A percentile compares a stretch with the other conserved stretches of the same genome.
Evolutionary conservation across 2,888 invertebrate genomes (phyloP).

Genomic region (Beris chalybata): DNA sequence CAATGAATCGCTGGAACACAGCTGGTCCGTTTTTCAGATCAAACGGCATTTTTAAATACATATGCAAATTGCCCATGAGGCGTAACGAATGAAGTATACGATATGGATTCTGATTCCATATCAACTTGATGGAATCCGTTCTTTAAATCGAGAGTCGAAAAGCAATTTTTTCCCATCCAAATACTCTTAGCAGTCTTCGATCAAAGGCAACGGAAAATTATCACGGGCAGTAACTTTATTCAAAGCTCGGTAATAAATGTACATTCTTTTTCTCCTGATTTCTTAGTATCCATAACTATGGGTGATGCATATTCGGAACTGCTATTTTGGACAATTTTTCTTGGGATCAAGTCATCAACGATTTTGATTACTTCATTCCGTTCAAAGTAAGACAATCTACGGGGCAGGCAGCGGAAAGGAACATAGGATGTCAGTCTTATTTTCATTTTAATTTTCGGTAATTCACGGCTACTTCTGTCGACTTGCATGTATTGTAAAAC

Average conservation of each 20-base stretch:
- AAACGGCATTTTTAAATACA: conserved; percentile 40
- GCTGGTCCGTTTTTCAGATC: conserved; percentile 39
- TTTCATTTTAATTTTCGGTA: conserved; percentile 7
- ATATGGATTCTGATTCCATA: conserved; percentile 36
- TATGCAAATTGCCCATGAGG: conserved; percentile 39
- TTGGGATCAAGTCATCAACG: neutral
- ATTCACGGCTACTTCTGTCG: neutral
- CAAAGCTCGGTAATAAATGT: conserved; percentile 30
- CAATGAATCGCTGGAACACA: conserved; percentile 40
- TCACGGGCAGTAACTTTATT: conserved; percentile 30
- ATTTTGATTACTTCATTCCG: conserved; percentile 8
- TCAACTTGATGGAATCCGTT: conserved; percentile 39
- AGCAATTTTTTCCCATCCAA: conserved; percentile 38
- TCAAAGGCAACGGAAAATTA: conserved; percentile 26
- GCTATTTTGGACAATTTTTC: conserved; percentile 11
- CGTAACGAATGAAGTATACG: conserved; percentile 41
- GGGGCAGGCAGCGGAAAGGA: conserved; percentile 11
- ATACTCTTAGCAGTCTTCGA: conserved; percentile 29
- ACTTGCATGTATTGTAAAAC: neutral
- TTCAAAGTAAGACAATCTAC: conserved; percentile 9
- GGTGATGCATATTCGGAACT: conserved; percentile 30
- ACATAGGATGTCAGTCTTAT: conserved; percentile 6
- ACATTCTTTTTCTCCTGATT: conserved; percentile 25
- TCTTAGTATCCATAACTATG: conserved; percentile 34
- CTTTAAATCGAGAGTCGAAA: conserved; percentile 37